Percentiles rank a stretch among this genome's conserved stretches.
Conservation (phyloP, 2,113 vertebrate genomes). For the Pangasianodon gigas region DNA sequence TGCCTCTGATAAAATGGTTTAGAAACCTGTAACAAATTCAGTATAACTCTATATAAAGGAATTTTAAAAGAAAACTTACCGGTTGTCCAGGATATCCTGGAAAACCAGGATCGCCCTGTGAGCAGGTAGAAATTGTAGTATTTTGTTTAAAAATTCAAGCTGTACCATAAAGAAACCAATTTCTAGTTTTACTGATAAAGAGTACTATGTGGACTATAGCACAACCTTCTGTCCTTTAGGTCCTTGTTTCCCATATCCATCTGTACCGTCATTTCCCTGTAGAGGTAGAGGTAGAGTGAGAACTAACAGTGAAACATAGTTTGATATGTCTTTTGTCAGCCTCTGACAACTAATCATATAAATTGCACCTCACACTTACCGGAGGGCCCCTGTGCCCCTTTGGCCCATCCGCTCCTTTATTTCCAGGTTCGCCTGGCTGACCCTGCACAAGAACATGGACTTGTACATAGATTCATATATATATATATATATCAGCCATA, state of each 20-base stretch:
- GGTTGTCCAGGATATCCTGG: conserved; percentile 76
- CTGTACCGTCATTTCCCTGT: conserved; percentile 67
- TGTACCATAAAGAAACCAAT: not conserved
- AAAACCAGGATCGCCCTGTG: conserved; percentile 80
- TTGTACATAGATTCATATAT: not conserved
- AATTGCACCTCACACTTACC: conserved; percentile 58
- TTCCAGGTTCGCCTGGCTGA: conserved; percentile 75
- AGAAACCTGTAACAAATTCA: not conserved
- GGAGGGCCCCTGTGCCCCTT: conserved; percentile 74
- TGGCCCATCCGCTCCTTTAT: conserved; percentile 68
- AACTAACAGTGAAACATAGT: not conserved
- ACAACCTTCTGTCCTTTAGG: conserved; percentile 64
- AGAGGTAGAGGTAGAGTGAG: not conserved
- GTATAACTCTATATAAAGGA: not conserved
- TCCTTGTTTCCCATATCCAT: conserved; percentile 70
- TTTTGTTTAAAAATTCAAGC: not conserved
- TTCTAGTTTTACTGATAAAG: not conserved
- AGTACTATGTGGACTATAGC: not conserved
- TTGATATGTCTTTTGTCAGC: not conserved
- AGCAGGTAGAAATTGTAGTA: conserved; percentile 39
- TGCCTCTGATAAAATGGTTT: not conserved
- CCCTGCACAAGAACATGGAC: conserved; percentile 70
- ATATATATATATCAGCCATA: too few relatives aligned
- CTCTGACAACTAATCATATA: conserved; percentile 41
- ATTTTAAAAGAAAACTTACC: conserved; percentile 66